Evolutionary conservation across 1,140 invertebrate genomes (phyloP).

Genomic region (Drosophila repleta): DNA sequence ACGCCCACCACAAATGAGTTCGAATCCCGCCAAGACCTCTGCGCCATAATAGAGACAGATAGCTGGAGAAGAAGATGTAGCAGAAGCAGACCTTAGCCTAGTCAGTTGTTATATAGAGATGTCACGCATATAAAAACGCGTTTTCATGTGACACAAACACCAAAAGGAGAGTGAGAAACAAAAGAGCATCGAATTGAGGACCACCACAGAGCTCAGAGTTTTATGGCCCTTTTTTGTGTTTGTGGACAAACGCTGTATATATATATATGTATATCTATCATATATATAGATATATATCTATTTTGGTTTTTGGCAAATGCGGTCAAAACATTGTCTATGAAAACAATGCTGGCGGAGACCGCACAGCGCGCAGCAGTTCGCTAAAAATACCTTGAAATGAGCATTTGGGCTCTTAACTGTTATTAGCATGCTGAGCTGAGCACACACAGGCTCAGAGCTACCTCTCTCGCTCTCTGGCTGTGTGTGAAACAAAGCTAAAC

Average conservation of each 20-base stretch:
- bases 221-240: constrained; percentile 27
- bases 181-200: constrained; percentile 48
- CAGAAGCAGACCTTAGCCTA: too few relatives aligned
- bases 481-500: constrained; percentile 31
- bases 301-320: constrained; percentile 78
- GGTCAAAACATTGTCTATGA: constrained; percentile 76
- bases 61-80: neutral
- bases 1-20: constrained; percentile 49
- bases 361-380: constrained; percentile 50
- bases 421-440: constrained; percentile 73
- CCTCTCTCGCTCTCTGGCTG: constrained; percentile 8
- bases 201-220: constrained; percentile 41
- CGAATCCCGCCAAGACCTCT: neutral
- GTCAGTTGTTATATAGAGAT: constrained; percentile 54
- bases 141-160: constrained; percentile 37
- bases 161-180: constrained; percentile 13
- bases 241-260: constrained; percentile 17
- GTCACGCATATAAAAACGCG: constrained; percentile 73
- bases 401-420: constrained; percentile 74
- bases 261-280: constrained; percentile 11
- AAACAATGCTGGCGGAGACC: constrained; percentile 72
- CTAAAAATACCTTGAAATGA: constrained; percentile 75
- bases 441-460: neutral
- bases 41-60: constrained; percentile 57
- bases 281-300: constrained; percentile 8